These are phyloP conservation scores for Bagarius yarrelli DNA, from an alignment of 2,113 vertebrate species.

Conservation along the genomic window DNA sequence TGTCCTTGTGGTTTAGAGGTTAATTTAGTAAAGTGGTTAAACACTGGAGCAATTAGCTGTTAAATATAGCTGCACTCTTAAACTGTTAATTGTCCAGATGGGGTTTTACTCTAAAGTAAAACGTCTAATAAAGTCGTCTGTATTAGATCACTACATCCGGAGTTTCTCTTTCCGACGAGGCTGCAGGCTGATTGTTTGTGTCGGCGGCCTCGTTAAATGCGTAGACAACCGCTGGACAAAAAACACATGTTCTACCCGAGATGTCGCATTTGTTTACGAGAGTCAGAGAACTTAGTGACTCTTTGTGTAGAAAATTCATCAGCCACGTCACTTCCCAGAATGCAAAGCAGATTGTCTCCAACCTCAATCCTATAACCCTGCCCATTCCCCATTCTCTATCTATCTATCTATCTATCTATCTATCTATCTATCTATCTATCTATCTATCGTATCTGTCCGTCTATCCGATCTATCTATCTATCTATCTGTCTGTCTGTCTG, in stretches of 20 bases:
- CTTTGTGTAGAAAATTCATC: slow-evolving; percentile 25
- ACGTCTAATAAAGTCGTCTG: slow-evolving; percentile 19
- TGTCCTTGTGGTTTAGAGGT: slow-evolving; percentile 40
- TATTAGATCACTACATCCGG: slow-evolving; percentile 2
- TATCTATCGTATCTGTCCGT: too few species aligned
- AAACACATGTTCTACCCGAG: slow-evolving; percentile 33
- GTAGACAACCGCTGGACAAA: slow-evolving; percentile 24
- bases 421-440: too few species aligned
- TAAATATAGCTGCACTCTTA: slow-evolving; percentile 36
- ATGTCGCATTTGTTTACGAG: neutral
- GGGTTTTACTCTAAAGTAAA: slow-evolving; percentile 3
- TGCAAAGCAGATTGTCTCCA: neutral
- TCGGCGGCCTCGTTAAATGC: slow-evolving; percentile 25
- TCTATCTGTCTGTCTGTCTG: too few species aligned
- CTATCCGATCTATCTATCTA: too few species aligned
- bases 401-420: neutral
- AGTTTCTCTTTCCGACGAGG: neutral
- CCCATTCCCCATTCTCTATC: neutral
- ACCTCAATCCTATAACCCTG: neutral
- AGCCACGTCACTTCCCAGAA: slow-evolving; percentile 17
- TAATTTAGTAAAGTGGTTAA: slow-evolving; percentile 39
- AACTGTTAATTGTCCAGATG: slow-evolving; percentile 31
- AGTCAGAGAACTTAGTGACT: neutral
- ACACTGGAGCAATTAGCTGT: slow-evolving; percentile 38
- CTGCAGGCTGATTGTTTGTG: slow-evolving; percentile 42